phyloP scores from a whole-genome alignment of 2,113 vertebrate species.

The Hystrix cristata region DNA sequence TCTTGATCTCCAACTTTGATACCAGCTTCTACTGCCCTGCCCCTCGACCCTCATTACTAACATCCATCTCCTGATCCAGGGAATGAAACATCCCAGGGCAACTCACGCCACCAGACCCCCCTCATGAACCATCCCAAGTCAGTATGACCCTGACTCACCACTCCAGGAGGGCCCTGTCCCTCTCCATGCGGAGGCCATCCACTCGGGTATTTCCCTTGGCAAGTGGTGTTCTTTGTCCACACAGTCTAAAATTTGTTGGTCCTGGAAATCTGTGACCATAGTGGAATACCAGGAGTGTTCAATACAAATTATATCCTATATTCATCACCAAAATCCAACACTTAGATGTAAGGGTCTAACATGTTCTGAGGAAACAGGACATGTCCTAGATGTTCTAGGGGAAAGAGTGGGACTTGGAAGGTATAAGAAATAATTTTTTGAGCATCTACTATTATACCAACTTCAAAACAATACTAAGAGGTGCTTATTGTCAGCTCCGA shows the following conservation, averaged over 20 bases:
- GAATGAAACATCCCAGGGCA: not conserved
- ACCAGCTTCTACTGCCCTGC: not conserved
- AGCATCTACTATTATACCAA: not conserved
- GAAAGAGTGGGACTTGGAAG: not conserved
- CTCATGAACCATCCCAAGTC: not conserved
- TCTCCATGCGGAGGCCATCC: not conserved
- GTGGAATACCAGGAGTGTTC: not conserved
- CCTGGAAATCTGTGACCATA: not conserved
- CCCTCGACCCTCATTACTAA: not conserved
- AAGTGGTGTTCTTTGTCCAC: not conserved
- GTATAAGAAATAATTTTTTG: not conserved
- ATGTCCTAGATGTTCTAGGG: not conserved
- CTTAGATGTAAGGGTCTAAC: not conserved
- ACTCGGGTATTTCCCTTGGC: not conserved
- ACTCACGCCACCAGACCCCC: not conserved
- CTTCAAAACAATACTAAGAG: not conserved
- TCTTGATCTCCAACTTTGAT: constrained; percentile 17
- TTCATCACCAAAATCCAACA: constrained; percentile 14
- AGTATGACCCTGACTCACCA: not conserved
- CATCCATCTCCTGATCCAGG: not conserved
- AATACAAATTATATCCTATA: not conserved
- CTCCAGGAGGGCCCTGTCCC: not conserved
- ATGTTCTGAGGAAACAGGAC: not conserved
- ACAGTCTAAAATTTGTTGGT: not conserved
- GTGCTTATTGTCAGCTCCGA: not conserved